Evolutionary conservation across 2,888 invertebrate species (phyloP), one percentile per base, ranked within the genome.

Genomic region (Drosophila anomalata): DNA sequence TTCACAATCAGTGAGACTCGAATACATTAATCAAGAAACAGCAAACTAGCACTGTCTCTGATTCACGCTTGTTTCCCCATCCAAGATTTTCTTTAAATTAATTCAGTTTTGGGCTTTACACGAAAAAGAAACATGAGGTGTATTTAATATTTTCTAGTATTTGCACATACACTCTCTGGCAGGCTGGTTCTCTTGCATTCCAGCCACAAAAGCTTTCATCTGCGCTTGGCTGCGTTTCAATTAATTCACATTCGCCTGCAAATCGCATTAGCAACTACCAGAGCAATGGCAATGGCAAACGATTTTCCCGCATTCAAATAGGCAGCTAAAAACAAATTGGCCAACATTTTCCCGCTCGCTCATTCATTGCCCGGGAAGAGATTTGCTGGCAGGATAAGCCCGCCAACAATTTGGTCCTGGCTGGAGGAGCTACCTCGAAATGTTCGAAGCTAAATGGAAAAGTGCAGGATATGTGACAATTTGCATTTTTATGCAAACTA

Each of bases 401-500:
- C 52, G 70, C 73, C 66, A 80, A 79, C 87, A 75, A 83, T 86
- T 36, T 36, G 36, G 36, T 9, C 57, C 39, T 42, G 61, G 61
- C 50, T 39, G 57, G 36, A 29, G 57, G 20, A 57, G 36, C 56
- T 59, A 60, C 54, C 73, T 62, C 51, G n/a, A 68, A 81, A 74
- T 67, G 79, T 57, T 69, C 68, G 66, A 83, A 75, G 72, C 78
- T 87, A 76, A 81, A 81, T 87, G 74, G 78, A 79, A 82, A 79
- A 81, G 85, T 76, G 75, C 87, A 86, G 88, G 78, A 88, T 88
- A 83, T 82, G 86, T 86, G 83, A 86, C 87, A 79, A 86, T 82
- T 88, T 84, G 80, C 88, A 86, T 88, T 88, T 84, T 79, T 88
- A 84, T 88, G 80, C 83, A 82, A 84, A 88, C 78, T 78, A 79